phyloP scores from a whole-genome alignment of 2,888 invertebrate genomes.

The Thyatira batis region DNA sequence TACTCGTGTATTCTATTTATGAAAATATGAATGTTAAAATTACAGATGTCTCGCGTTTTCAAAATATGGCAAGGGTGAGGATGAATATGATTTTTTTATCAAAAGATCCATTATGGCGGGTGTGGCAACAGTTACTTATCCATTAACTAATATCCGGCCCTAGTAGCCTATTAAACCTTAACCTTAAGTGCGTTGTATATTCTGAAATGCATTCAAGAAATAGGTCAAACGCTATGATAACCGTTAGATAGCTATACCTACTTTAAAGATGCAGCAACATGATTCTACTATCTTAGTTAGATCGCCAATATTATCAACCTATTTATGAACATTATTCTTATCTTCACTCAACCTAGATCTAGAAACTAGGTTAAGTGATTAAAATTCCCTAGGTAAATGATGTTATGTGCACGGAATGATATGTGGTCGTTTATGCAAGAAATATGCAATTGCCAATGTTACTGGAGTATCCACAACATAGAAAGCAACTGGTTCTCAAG shows the following conservation, averaged over 20 bases:
- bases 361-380: not conserved
- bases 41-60: too few relatives aligned
- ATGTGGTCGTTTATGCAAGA: too few relatives aligned
- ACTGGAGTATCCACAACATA: too few relatives aligned
- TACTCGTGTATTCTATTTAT: too few relatives aligned
- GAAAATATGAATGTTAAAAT: too few relatives aligned
- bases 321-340: slow-evolving; percentile 14
- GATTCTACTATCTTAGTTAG: slow-evolving; percentile 35
- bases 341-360: not conserved
- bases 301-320: slow-evolving; percentile 32
- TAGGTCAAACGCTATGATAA: slow-evolving; percentile 48
- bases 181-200: not conserved
- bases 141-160: too few relatives aligned
- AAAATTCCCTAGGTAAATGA: too few relatives aligned
- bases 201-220: slow-evolving; percentile 27
- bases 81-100: not conserved
- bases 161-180: too few relatives aligned
- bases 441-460: too few relatives aligned
- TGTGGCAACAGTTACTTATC: not conserved
- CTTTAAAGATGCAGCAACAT: slow-evolving; percentile 41
- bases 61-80: not conserved
- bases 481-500: too few relatives aligned
- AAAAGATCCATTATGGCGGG: not conserved
- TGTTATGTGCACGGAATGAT: too few relatives aligned
- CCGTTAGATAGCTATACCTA: slow-evolving; percentile 35